Percentiles rank a stretch among this genome's conserved stretches.
These are phyloP conservation scores for Columba livia DNA, from an alignment of 2,113 vertebrate genomes.

Conservation along the genomic window DNA sequence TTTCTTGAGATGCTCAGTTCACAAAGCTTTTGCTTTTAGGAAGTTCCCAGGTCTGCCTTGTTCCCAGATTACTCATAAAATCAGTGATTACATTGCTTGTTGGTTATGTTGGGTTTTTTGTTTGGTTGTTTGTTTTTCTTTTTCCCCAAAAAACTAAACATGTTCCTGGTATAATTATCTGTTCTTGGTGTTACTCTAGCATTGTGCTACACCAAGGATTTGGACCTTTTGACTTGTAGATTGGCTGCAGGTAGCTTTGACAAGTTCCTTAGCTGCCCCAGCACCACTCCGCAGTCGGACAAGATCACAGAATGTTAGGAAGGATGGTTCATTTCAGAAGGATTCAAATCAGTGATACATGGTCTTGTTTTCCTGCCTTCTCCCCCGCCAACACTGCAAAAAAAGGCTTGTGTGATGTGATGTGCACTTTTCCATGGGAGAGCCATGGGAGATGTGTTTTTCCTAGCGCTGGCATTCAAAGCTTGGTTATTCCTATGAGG, in stretches of 20 bases:
- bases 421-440: background rate
- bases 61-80: background rate
- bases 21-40: background rate
- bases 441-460: background rate
- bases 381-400: background rate
- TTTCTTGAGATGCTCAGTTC: background rate
- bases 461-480: background rate
- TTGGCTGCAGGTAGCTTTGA: background rate
- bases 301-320: background rate
- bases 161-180: background rate
- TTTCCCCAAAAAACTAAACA: background rate
- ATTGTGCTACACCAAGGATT: background rate
- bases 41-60: background rate
- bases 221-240: background rate
- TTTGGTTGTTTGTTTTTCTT: background rate
- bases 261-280: background rate
- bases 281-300: rapidly evolving
- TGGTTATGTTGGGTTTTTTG: background rate
- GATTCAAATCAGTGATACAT: background rate
- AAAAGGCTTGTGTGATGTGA: background rate
- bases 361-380: background rate
- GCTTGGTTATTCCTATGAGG: background rate
- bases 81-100: background rate
- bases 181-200: background rate
- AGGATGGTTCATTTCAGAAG: background rate